A percentile compares a stretch with the other conserved stretches of the same genome.
Conservation (phyloP, 2,888 invertebrate species). For the Ormyrus pomaceus region DNA sequence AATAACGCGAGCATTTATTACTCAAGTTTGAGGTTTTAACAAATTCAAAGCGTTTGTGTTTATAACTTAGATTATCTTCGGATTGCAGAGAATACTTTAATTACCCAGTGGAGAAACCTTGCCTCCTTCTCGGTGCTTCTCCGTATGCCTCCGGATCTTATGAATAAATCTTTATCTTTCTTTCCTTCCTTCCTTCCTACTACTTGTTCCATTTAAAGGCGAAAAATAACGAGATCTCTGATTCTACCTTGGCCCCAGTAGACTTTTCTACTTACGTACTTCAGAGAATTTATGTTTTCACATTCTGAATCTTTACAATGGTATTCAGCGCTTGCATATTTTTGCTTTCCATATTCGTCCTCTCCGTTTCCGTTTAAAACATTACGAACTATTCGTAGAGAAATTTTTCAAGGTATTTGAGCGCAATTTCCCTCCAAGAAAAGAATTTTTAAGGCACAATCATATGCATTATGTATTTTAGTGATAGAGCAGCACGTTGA, state of each 20-base stretch:
- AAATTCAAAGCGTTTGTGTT: no score
- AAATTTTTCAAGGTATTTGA: no score
- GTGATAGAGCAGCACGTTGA: no score
- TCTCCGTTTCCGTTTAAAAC: no score
- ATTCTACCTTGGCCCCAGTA: neutral
- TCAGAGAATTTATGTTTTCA: constrained; percentile 25
- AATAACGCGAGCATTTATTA: no score
- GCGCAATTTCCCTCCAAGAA: no score
- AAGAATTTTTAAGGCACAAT: no score
- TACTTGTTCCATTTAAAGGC: constrained; percentile 2
- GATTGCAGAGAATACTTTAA: constrained; percentile 1
- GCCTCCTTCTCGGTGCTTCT: neutral
- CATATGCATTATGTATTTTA: no score
- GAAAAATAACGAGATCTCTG: constrained; percentile 22
- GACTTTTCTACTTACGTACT: constrained; percentile 15
- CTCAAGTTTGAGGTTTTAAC: no score
- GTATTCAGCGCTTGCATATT: neutral
- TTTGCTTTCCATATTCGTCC: neutral
- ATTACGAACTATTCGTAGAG: no score
- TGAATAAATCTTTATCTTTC: constrained; percentile 38
- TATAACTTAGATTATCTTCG: no score
- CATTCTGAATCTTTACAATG: constrained; percentile 6
- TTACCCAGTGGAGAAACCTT: no score
- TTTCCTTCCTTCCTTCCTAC: neutral
- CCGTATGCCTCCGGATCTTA: constrained; percentile 14